Evolutionary conservation across 2,797 vertebrate genomes (phyloP).

Genomic region (Scleropages formosus): DNA sequence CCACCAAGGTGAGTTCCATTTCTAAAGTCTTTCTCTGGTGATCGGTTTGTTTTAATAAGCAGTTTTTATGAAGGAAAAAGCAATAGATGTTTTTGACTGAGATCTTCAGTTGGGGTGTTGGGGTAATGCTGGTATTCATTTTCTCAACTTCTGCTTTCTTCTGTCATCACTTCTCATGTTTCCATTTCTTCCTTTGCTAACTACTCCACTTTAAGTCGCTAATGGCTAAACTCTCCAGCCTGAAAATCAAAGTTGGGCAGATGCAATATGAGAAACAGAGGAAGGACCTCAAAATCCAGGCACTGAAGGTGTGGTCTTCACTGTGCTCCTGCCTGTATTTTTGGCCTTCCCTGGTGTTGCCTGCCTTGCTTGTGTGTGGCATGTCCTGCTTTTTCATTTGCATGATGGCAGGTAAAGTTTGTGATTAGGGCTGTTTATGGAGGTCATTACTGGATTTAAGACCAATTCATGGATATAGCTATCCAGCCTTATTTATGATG

Average conservation of each 20-base stretch:
- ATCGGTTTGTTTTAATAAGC: neutral
- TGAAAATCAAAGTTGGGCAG: slow-evolving; percentile 99
- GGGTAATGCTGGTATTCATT: slow-evolving; percentile 20
- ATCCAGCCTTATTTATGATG: no score
- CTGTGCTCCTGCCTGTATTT: slow-evolving; percentile 54
- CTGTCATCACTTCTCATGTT: slow-evolving; percentile 37
- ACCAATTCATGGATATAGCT: no score
- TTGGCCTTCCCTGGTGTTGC: slow-evolving; percentile 52
- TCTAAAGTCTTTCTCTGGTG: neutral
- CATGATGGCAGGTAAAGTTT: neutral
- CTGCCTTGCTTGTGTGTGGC: neutral
- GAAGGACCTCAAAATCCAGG: slow-evolving; percentile 88
- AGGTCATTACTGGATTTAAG: no score
- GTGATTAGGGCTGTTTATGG: no score
- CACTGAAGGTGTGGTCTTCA: slow-evolving; percentile 82
- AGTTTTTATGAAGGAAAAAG: neutral
- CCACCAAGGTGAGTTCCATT: slow-evolving; percentile 84
- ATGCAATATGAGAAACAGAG: slow-evolving; percentile 97
- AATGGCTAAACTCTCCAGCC: slow-evolving; percentile 99
- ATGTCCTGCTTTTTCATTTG: neutral
- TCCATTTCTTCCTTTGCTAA: slow-evolving; percentile 66
- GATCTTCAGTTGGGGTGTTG: neutral
- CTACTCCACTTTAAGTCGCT: slow-evolving; percentile 83
- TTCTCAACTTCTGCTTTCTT: slow-evolving; percentile 30
- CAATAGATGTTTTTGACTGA: neutral